Conservation (phyloP, 2,888 invertebrate genomes). For the Platypus cylindrus region DNA sequence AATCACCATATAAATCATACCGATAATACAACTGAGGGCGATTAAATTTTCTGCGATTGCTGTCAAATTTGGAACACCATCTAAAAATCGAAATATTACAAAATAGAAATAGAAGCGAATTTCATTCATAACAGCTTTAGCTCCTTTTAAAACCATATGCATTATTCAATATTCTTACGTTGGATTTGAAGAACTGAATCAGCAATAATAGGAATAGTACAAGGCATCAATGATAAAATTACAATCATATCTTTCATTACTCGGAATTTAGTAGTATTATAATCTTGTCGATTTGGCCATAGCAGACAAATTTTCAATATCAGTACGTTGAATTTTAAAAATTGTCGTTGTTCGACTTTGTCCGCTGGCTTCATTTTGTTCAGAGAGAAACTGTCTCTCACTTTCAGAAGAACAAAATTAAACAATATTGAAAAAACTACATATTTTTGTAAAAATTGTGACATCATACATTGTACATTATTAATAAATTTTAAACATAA, state of each 20-base stretch:
- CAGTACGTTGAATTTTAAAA: constrained; percentile 14
- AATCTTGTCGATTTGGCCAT: constrained; percentile 11
- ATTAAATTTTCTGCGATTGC: constrained; percentile 18
- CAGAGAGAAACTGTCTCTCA: not conserved
- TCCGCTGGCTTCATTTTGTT: not conserved
- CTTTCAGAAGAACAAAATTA: no score
- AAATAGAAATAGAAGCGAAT: not conserved
- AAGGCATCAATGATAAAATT: constrained; percentile 18
- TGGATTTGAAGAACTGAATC: constrained; percentile 15
- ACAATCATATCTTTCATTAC: constrained; percentile 14
- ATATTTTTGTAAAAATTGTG: no score
- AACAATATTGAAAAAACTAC: no score
- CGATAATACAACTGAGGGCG: constrained; percentile 20
- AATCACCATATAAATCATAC: constrained; percentile 22
- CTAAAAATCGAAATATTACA: constrained; percentile 10
- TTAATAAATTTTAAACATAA: no score
- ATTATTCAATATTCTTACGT: constrained; percentile 9
- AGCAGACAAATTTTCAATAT: constrained; percentile 14
- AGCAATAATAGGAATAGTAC: constrained; percentile 16
- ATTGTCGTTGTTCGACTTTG: no score
- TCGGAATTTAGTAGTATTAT: constrained; percentile 7
- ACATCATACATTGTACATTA: no score
- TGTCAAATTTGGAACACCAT: constrained; percentile 13
- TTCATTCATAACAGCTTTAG: not conserved
- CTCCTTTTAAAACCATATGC: not conserved